A percentile compares a stretch with the other conserved stretches of the same genome.
Conservation (phyloP, 2,797 vertebrate genomes). For the Vireo griseus region DNA sequence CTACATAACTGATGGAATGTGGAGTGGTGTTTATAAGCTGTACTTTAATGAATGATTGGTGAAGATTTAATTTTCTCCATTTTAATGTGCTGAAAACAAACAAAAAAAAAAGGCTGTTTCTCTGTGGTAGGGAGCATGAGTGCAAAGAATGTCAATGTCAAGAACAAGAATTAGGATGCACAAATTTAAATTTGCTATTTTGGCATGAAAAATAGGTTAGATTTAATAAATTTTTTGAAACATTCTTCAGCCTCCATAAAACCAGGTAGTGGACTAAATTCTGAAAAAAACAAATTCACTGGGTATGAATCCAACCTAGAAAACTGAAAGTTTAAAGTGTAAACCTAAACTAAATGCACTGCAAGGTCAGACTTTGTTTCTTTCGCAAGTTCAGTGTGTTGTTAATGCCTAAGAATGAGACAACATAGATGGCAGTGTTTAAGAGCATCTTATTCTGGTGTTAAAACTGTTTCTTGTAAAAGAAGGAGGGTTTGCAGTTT, state of each 20-base stretch:
- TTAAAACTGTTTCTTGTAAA: neutral
- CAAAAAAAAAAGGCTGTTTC: neutral
- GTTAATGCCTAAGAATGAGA: neutral
- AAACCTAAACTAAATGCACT: neutral
- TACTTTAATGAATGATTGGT: neutral
- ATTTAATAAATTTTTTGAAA: neutral
- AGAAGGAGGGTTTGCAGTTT: neutral
- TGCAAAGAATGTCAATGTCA: neutral
- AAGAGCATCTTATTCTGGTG: neutral
- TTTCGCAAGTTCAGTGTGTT: neutral
- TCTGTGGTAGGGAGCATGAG: neutral
- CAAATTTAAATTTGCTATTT: neutral
- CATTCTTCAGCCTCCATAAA: neutral
- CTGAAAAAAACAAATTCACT: neutral
- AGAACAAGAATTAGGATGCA: neutral
- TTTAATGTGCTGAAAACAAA: neutral
- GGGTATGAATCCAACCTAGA: neutral
- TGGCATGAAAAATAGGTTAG: neutral
- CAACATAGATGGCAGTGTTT: neutral
- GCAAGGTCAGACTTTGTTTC: neutral
- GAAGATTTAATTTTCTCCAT: neutral
- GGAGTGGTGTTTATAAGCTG: neutral
- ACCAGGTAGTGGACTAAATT: neutral
- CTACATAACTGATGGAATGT: neutral
- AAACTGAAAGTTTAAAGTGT: neutral